phyloP scores from a whole-genome alignment of 2,888 invertebrate genomes.

The Drosophila quasianomalipes region DNA sequence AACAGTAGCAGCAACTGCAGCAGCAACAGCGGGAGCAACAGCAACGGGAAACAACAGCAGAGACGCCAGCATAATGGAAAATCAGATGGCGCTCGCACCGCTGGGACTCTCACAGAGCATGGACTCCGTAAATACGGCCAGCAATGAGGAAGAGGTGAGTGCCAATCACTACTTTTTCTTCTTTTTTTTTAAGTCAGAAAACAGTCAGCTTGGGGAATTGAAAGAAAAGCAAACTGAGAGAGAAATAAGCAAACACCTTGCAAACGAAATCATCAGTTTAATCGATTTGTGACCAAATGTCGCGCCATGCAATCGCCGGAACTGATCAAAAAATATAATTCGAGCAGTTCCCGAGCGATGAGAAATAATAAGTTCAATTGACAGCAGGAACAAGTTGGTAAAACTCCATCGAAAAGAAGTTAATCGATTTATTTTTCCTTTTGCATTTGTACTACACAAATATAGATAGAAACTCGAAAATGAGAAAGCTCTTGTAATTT shows the following conservation, averaged over 20 bases:
- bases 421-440: neutral
- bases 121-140: constrained; percentile 98
- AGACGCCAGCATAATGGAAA: constrained; percentile 84
- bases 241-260: constrained; percentile 10
- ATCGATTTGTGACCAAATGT: constrained; percentile 28
- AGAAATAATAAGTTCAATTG: neutral
- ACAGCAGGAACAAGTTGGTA: neutral
- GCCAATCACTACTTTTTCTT: constrained; percentile 6
- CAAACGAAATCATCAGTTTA: constrained; percentile 39
- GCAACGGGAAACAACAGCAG: constrained; percentile 67
- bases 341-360: neutral
- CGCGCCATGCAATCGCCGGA: neutral
- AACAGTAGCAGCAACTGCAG: constrained; percentile 65
- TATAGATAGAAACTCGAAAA: neutral
- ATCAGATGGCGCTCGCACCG: constrained; percentile 88
- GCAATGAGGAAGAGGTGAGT: constrained; percentile 98
- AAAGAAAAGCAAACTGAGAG: neutral
- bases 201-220: constrained; percentile 49
- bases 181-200: neutral
- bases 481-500: neutral
- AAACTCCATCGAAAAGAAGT: too few species aligned
- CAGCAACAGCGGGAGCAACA: constrained; percentile 69
- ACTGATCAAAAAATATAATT: constrained; percentile 7
- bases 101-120: constrained; percentile 97
- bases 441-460: neutral